Evolutionary conservation across 2,888 invertebrate species (phyloP).

Genomic region (Drosophila rubida): DNA sequence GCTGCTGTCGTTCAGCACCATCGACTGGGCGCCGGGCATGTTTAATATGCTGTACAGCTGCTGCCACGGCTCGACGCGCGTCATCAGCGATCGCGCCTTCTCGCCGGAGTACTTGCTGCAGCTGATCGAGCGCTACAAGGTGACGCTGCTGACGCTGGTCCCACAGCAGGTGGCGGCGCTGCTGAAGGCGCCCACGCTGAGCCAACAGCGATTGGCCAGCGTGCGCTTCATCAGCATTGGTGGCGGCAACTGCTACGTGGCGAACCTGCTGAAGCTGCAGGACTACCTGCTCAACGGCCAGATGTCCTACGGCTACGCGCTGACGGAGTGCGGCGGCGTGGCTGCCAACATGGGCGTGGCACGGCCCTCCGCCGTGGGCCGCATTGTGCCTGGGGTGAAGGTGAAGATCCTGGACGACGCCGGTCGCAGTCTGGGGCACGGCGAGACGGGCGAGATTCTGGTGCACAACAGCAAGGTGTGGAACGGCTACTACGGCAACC

Average conservation of each 20-base stretch:
- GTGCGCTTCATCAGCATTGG: conserved; percentile 75
- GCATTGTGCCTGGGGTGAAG: conserved; percentile 69
- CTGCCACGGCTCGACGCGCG: conserved; percentile 77
- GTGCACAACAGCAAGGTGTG: conserved; percentile 72
- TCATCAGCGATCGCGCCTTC: conserved; percentile 77
- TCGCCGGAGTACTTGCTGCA: conserved; percentile 75
- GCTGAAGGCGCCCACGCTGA: conserved; percentile 67
- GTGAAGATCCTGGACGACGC: conserved; percentile 81
- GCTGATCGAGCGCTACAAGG: conserved; percentile 76
- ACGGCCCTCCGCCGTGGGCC: conserved; percentile 77
- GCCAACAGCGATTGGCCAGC: conserved; percentile 62
- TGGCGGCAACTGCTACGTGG: conserved; percentile 75
- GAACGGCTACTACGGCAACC: conserved; percentile 83
- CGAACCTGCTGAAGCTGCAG: conserved; percentile 72
- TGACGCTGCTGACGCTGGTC: conserved; percentile 72
- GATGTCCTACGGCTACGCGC: conserved; percentile 78
- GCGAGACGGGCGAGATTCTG: conserved; percentile 81
- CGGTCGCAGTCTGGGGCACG: conserved; percentile 71
- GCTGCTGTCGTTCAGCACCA: conserved; percentile 76
- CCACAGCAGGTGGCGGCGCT: conserved; percentile 74
- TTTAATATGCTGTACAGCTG: conserved; percentile 79
- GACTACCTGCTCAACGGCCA: conserved; percentile 69
- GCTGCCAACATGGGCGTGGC: conserved; percentile 74
- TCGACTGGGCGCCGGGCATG: conserved; percentile 81
- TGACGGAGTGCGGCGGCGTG: conserved; percentile 79